Conservation (phyloP, 1,140 invertebrate genomes). For the Sycophila sp. region DNA sequence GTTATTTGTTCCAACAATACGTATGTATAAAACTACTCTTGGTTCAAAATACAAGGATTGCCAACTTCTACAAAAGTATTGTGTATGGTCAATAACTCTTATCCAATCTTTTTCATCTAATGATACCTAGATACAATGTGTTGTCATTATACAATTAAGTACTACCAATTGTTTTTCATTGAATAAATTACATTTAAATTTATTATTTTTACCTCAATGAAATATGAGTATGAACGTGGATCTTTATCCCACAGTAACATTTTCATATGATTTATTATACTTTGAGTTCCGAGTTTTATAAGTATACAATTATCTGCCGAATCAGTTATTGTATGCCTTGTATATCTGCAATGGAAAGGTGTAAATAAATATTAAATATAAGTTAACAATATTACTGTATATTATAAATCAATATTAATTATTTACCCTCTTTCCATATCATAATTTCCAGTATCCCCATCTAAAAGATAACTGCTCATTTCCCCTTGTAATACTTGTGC, state of each 20-base stretch:
- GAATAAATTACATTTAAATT: background rate
- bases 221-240: slow-evolving; percentile 94
- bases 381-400: background rate
- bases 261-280: slow-evolving; percentile 93
- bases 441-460: slow-evolving; percentile 88
- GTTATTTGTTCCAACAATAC: slow-evolving; percentile 94
- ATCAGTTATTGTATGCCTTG: slow-evolving; percentile 91
- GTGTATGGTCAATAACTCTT: slow-evolving; percentile 89
- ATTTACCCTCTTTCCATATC: slow-evolving; percentile 85
- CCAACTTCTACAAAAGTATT: slow-evolving; percentile 94
- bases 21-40: slow-evolving; percentile 88
- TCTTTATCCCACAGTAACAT: slow-evolving; percentile 96
- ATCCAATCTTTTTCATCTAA: slow-evolving; percentile 97
- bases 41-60: slow-evolving; percentile 94
- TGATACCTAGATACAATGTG: slow-evolving; percentile 72
- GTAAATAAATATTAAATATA: background rate
- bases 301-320: slow-evolving; percentile 83
- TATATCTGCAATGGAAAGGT: slow-evolving; percentile 72
- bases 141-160: slow-evolving; percentile 3
- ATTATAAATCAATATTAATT: background rate
- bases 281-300: slow-evolving; percentile 86
- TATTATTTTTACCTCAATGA: slow-evolving; percentile 81
- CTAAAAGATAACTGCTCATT: slow-evolving; percentile 84
- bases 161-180: background rate
- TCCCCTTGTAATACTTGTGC: slow-evolving; percentile 88